Evolutionary conservation across 1,140 invertebrate species (phyloP).

Genomic region (Teleogryllus occipitalis): DNA sequence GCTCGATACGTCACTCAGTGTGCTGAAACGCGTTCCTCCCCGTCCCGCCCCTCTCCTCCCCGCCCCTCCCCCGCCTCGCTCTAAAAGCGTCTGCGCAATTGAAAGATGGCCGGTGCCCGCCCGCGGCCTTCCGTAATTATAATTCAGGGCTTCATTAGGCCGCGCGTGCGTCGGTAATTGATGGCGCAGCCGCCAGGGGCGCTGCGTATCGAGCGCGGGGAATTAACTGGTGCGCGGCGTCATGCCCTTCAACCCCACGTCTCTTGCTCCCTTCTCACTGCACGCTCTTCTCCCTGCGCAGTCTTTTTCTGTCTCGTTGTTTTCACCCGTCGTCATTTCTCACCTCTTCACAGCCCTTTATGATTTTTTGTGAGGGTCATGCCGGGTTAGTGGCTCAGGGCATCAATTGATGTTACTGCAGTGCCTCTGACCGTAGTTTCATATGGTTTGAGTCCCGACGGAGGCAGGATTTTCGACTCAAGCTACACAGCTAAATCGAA

Average conservation of each 20-base stretch:
- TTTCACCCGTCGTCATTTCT: neutral
- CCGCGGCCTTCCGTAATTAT: neutral
- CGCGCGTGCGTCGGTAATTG: neutral
- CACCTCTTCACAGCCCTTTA: neutral
- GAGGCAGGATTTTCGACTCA: too few relatives aligned
- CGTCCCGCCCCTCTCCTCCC: too few relatives aligned
- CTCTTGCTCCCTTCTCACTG: neutral
- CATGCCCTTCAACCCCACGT: too few relatives aligned
- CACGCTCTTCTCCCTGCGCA: neutral
- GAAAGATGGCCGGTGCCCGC: neutral
- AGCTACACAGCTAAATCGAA: too few relatives aligned
- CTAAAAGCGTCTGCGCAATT: neutral
- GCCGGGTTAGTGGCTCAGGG: too few relatives aligned
- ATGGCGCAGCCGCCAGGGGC: neutral
- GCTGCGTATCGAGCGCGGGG: neutral
- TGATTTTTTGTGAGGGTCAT: too few relatives aligned
- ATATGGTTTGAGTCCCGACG: too few relatives aligned
- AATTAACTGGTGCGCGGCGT: neutral
- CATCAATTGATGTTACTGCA: too few relatives aligned
- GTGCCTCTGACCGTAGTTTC: too few relatives aligned
- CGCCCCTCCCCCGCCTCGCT: too few relatives aligned
- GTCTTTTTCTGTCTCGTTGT: neutral
- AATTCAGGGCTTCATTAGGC: constrained; percentile 1
- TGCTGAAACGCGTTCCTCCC: too few relatives aligned
- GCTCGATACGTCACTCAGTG: too few relatives aligned